Evolutionary conservation across 2,113 vertebrate genomes (phyloP).

Genomic region (Ramphastos sulfuratus): DNA sequence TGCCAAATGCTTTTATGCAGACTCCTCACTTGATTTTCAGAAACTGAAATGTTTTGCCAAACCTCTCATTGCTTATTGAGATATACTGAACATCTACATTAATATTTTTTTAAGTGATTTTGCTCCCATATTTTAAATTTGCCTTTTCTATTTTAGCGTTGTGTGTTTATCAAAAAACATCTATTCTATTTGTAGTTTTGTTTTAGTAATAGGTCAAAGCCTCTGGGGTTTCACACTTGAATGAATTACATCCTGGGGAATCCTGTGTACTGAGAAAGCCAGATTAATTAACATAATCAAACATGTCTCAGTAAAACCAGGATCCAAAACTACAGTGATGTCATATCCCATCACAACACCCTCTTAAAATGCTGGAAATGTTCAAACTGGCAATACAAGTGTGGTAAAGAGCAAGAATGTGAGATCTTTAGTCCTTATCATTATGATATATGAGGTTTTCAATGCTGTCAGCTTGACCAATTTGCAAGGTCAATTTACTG

Average conservation of each 20-base stretch:
- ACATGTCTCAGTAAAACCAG: conserved; percentile 43
- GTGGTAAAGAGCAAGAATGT: not conserved
- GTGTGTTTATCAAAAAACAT: not conserved
- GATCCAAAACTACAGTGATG: conserved; percentile 62
- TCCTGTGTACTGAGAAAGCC: conserved; percentile 25
- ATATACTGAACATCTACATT: not conserved
- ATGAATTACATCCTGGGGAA: conserved; percentile 55
- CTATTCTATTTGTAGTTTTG: conserved; percentile 14
- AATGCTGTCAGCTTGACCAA: not conserved
- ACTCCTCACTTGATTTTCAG: not conserved
- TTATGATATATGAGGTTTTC: not conserved
- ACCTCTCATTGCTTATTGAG: not conserved
- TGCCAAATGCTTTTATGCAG: not conserved
- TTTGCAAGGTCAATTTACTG: not conserved
- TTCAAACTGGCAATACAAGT: not conserved
- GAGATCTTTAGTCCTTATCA: not conserved
- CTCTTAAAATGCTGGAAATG: not conserved
- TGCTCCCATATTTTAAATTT: not conserved
- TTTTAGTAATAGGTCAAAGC: conserved; percentile 65
- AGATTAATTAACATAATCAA: conserved; percentile 66
- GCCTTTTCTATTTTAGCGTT: not conserved
- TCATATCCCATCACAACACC: conserved; percentile 37
- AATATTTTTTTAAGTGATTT: not conserved
- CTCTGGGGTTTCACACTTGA: conserved; percentile 65
- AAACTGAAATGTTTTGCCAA: not conserved